Percentiles rank a stretch among this genome's conserved stretches.
phyloP scores from a whole-genome alignment of 2,797 vertebrate species.

The Silurus aristotelis region DNA sequence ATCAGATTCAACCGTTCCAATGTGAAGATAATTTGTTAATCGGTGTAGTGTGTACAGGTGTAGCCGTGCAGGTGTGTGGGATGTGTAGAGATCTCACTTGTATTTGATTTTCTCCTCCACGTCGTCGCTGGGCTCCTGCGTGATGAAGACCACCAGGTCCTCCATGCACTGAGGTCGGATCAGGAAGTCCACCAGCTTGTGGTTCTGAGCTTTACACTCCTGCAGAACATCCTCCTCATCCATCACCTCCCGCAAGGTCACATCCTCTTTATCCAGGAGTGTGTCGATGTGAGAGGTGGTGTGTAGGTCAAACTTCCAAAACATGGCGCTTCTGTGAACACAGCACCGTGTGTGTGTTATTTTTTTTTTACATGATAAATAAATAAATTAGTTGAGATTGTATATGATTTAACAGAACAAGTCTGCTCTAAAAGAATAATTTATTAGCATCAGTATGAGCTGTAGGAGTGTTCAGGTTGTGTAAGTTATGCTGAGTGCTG shows the following conservation, averaged over 20 bases:
- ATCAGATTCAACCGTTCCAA: too few relatives aligned
- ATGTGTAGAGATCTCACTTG: conserved; percentile 81
- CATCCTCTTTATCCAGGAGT: conserved; percentile 95
- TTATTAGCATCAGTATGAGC: too few relatives aligned
- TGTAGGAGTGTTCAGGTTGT: too few relatives aligned
- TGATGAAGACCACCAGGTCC: conserved; percentile 94
- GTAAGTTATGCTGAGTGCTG: too few relatives aligned
- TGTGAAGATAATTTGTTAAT: too few relatives aligned
- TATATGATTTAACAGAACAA: too few relatives aligned
- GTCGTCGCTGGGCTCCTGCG: conserved; percentile 90
- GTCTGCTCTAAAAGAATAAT: too few relatives aligned
- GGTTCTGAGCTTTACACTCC: conserved; percentile 98
- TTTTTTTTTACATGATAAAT: too few relatives aligned
- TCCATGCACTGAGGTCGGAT: conserved; percentile 94
- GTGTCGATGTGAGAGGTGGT: conserved; percentile 99
- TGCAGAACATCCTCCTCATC: conserved; percentile 98
- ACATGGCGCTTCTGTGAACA: conserved; percentile 85
- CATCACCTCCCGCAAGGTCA: conserved; percentile 94
- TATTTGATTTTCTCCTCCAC: conserved; percentile 98
- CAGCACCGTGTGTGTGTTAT: background rate
- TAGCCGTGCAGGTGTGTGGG: background rate
- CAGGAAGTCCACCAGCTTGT: conserved; percentile 96
- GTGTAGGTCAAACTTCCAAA: conserved; percentile 99
- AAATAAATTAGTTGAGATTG: too few relatives aligned
- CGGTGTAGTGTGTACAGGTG: too few relatives aligned